Conservation (phyloP, 2,113 vertebrate genomes). For the Dasypus novemcinctus region DNA sequence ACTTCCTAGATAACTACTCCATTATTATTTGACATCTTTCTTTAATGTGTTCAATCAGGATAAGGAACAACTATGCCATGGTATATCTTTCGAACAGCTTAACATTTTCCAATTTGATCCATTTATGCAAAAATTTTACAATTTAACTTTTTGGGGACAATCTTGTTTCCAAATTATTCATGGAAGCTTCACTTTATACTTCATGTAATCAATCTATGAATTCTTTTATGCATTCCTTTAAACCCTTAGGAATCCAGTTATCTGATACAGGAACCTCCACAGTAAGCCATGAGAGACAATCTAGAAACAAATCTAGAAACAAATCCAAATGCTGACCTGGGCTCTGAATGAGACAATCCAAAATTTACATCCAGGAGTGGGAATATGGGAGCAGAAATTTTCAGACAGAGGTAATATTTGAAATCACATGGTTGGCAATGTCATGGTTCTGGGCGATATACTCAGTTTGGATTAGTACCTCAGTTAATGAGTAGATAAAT, state of each 20-base stretch:
- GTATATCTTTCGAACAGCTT: neutral
- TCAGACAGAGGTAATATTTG: neutral
- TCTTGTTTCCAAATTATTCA: slow-evolving; percentile 29
- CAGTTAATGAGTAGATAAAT: neutral
- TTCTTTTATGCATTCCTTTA: neutral
- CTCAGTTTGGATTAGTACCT: neutral
- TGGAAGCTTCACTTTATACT: neutral
- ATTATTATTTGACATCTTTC: neutral
- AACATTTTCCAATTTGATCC: neutral
- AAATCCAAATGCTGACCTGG: neutral
- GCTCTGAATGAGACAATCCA: neutral
- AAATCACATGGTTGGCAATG: neutral
- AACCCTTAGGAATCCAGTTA: neutral
- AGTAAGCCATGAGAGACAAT: neutral
- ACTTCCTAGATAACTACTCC: neutral
- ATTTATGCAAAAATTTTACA: neutral
- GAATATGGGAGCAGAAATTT: too few relatives aligned
- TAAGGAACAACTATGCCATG: neutral
- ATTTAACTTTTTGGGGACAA: neutral
- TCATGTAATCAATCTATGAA: neutral
- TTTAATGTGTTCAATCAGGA: neutral
- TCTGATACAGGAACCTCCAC: neutral
- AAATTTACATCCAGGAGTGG: neutral
- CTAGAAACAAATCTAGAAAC: neutral
- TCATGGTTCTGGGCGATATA: neutral